Evolutionary conservation across 1,140 invertebrate species (phyloP), one percentile per base, ranked within the genome.

Genomic region (Bursaphelenchus mucronatus): DNA sequence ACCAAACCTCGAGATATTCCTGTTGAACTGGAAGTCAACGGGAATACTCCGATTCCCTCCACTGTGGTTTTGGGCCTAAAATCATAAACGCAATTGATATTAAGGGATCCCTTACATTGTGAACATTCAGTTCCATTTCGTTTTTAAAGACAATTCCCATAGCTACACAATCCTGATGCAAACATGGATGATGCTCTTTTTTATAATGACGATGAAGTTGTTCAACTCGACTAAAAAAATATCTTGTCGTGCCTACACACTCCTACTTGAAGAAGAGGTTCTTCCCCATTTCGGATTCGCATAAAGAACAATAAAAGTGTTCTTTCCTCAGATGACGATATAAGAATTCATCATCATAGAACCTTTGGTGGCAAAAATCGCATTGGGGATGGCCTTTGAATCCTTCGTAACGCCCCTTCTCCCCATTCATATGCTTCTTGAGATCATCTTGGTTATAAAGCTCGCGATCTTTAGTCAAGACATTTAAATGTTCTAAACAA

Each of bases 231-330:
- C 46, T 46, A 50, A 66, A 74, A 71, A 74, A 8, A 63, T 30
- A 30, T 5, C 5, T 30, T 30, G 30, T 3, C 30, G 30, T 30
- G 30, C 30, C 30, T 30, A 30, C 5, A 30, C 30, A 13, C 13
- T 15, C 13, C 6, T 13, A 40, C 57, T 44, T 59, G 57, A 59
- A 59, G 41, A 59, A 59, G 9, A 11, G 2, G 40, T 70, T 74
- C 1, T 30, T 67, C 44, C 74, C 63, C 11, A 63, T 66, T 52
- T 69, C 67, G 3, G 57, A 39, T n/a, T 74, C 72, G 50, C 73
- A 74, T 19, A 74, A 62, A 39, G 66, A 59, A 41, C 73, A 74
- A 58, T 64, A 74, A 47, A 67, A 74, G 61, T 74, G 72, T 15
- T 74, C 61, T 46, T 74, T 64, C 0, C 73, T 44, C n/a, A 72